Base-by-base conservation (phyloP, 2,113 vertebrate species). In the Agelaius tricolor region DNA sequence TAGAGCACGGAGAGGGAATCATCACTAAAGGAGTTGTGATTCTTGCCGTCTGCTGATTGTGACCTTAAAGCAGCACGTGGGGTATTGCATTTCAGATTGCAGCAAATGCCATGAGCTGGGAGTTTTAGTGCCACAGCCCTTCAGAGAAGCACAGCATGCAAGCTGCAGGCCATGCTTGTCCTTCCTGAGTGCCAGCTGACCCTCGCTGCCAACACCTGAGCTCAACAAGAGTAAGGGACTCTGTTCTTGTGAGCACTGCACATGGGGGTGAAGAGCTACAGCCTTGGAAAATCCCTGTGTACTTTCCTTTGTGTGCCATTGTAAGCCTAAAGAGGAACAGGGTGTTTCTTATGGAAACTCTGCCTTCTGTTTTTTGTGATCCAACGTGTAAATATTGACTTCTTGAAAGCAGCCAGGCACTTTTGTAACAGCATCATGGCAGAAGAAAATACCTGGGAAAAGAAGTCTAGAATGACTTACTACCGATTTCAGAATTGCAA, bases 161-260 rank as follows among this genome's bases (percentile, higher is more conserved):
- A 69, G 31, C 46, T 51, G 33, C 49, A n/a, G 26, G 52, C 43
- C 18, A 9, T 0, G 0, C 33, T 55, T 63, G 16, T 39, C 49
- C 37, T 61, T 85, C n/a, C 39, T 2, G 1, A 57, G 35, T 15
- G 6, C 20, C 43, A 30, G 27, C 33, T 68, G 43, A n/a, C 13
- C 41, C 63, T 82, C 0, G 0, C 13, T 68, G 57, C 47, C 28
- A 43, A 4, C 13, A 46, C 20, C 23, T 77, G 28, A 33, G 37
- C 33, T 74, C 12, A 1, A 28, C 24, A 13, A 30, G 46, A 46
- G 10, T 2, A 3, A 19, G 26, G 27, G 72, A 13, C 59, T 61
- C 33, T 76, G 19, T 1, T 0, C 15, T 22, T 35, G 46, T 20
- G 28, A 54, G 37, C 15, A 49, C 51, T 11, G 31, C 26, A 31